A percentile compares a stretch with the other conserved stretches of the same genome.
Conservation (phyloP, 2,888 invertebrate species). For the Parelbella ahira region DNA sequence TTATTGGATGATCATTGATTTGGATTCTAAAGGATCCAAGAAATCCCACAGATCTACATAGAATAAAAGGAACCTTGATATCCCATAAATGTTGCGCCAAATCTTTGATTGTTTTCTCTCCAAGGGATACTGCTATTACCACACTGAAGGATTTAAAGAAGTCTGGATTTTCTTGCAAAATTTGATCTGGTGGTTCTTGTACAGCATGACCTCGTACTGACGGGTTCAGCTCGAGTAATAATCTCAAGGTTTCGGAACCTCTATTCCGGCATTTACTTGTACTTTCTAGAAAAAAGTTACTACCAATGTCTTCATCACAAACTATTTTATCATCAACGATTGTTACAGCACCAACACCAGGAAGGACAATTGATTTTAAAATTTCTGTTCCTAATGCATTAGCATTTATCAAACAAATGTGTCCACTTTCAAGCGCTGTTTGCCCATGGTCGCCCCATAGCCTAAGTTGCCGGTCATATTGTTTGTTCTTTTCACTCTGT, state of each 20-base stretch:
- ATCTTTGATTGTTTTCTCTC: conserved; percentile 87
- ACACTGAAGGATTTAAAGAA: conserved; percentile 94
- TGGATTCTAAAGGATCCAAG: conserved; percentile 95
- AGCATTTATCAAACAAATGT: conserved; percentile 96
- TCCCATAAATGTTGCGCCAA: conserved; percentile 92
- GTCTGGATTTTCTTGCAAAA: conserved; percentile 91
- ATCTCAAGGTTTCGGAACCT: conserved; percentile 90
- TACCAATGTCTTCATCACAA: conserved; percentile 94
- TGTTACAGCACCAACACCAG: conserved; percentile 95
- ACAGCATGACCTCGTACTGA: conserved; percentile 96
- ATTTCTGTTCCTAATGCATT: conserved; percentile 96
- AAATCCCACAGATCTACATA: conserved; percentile 95
- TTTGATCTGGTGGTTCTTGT: conserved; percentile 92
- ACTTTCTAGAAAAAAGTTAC: conserved; percentile 95
- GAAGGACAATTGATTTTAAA: conserved; percentile 95
- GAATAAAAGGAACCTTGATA: conserved; percentile 90
- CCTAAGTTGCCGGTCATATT: conserved; percentile 92
- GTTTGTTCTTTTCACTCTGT: conserved; percentile 86
- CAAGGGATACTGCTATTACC: conserved; percentile 89
- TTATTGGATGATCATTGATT: conserved; percentile 89
- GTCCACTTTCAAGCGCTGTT: conserved; percentile 90
- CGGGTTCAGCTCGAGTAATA: conserved; percentile 93
- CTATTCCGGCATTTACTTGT: conserved; percentile 90
- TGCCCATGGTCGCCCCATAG: conserved; percentile 99
- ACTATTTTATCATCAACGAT: conserved; percentile 94